These are phyloP conservation scores for Mantis religiosa DNA, from an alignment of 2,888 invertebrate genomes.

Conservation along the genomic window DNA sequence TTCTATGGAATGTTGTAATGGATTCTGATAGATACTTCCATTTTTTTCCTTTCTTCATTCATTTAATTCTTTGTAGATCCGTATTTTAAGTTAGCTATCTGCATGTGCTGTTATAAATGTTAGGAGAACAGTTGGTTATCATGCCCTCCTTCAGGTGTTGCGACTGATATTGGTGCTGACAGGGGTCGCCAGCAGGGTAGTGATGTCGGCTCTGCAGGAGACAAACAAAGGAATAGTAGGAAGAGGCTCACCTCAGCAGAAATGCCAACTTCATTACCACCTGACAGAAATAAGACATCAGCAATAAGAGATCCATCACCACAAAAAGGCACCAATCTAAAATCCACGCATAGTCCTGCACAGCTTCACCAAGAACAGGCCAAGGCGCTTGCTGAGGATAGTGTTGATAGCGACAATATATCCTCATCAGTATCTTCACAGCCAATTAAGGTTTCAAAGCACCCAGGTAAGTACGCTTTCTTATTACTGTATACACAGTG, in stretches of 20 bases:
- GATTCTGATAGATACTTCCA: neutral
- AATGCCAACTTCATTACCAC: neutral
- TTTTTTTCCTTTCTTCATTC: neutral
- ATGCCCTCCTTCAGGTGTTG: slow-evolving; percentile 8
- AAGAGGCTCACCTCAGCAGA: neutral
- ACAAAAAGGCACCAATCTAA: neutral
- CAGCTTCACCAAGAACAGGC: slow-evolving; percentile 9
- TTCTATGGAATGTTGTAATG: neutral
- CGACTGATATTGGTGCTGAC: slow-evolving; percentile 9
- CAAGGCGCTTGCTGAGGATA: neutral
- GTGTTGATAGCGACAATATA: slow-evolving; percentile 27
- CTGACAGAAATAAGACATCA: neutral
- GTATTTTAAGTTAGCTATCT: neutral
- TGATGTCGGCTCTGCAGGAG: neutral
- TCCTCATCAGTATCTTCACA: slow-evolving; percentile 24
- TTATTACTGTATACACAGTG: neutral
- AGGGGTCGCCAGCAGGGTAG: slow-evolving; percentile 1
- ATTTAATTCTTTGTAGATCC: neutral
- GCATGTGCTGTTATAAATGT: neutral
- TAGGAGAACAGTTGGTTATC: neutral
- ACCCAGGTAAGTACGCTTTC: slow-evolving; percentile 1
- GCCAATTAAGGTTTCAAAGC: slow-evolving; percentile 6
- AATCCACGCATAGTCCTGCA: slow-evolving; percentile 20
- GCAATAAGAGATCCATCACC: neutral
- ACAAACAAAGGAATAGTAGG: slow-evolving; percentile 1